Evolutionary conservation across 2,113 vertebrate species (phyloP), one percentile per base, ranked within the genome.

Genomic region (Prionailurus viverrinus): DNA sequence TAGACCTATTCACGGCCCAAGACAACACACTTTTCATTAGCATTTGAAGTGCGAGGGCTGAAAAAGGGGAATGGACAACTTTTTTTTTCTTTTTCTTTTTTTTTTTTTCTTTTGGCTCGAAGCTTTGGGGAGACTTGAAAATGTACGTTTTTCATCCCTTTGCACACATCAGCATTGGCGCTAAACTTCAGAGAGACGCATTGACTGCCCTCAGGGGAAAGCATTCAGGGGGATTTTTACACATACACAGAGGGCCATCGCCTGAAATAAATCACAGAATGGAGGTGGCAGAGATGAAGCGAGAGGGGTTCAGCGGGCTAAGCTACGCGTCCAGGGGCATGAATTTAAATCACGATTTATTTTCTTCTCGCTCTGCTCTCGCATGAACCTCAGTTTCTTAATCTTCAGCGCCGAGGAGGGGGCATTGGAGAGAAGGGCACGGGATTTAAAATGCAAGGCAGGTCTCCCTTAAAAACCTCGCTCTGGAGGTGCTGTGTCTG

Each of bases 121-220:
- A 97, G 80, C 85, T 97, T 97, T 96, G 89, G 97, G 94, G 97
- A 96, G 98, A 97, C 97, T 98, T 98, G 97, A 98, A 98, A 98
- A 98, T 98, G 98, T 97, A 85, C 94, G 93, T 98, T 98, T 97
- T 98, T 98, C 97, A 98, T 98, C 97, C 93, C 96, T 97, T 97
- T 96, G 95, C 96, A 91, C 95, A 53, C 89, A 83, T 45, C 93
- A 90, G 76, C 97, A 89, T 81, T 68, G 97, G 96, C 84, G 93
- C 96, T 97, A 31, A 97, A 93, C 91, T 97, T 97, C 97, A 97
- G 90, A 95, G 96, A 53, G 93, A 96, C 4, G 69, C 97, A 91
- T 94, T 97, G 97, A 97, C 97, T 97, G 97, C 97, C 98, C 97
- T 98, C 96, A 71, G 97, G 97, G 97, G 93, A 97, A 95, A 74